Evolutionary conservation across 2,797 vertebrate genomes (phyloP).

Genomic region (Nyctalus aviator): DNA sequence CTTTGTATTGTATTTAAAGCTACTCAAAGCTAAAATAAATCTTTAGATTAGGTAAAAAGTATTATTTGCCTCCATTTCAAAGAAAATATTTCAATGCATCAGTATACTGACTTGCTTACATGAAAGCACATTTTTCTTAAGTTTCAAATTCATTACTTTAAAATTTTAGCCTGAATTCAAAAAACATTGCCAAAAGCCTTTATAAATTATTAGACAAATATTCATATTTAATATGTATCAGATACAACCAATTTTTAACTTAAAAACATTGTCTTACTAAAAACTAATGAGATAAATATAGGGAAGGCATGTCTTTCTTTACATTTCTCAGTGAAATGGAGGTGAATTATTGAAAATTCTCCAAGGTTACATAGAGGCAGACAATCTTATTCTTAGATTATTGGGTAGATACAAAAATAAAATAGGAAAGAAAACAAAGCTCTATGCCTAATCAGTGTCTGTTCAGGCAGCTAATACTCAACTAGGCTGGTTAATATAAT

Average conservation of each 20-base stretch:
- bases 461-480: slow-evolving; percentile 80
- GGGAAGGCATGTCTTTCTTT: background rate
- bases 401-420: slow-evolving; percentile 50
- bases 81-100: background rate
- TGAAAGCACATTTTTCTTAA: background rate
- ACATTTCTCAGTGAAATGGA: background rate
- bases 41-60: background rate
- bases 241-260: background rate
- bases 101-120: background rate
- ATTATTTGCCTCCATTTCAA: slow-evolving; percentile 23
- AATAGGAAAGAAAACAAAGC: slow-evolving; percentile 69
- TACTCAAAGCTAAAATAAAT: background rate
- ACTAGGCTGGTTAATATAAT: slow-evolving; percentile 83
- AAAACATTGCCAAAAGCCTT: background rate
- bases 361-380: background rate
- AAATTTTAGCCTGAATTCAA: background rate
- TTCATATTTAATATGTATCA: background rate
- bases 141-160: background rate
- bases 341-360: slow-evolving; percentile 38
- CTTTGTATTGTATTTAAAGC: background rate
- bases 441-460: slow-evolving; percentile 38
- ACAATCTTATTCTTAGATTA: slow-evolving; percentile 43
- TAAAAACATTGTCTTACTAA: background rate
- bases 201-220: background rate
- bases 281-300: background rate